These are phyloP conservation scores for Cyanoliseus patagonus DNA, from an alignment of 2,113 vertebrate genomes.

Conservation along the genomic window DNA sequence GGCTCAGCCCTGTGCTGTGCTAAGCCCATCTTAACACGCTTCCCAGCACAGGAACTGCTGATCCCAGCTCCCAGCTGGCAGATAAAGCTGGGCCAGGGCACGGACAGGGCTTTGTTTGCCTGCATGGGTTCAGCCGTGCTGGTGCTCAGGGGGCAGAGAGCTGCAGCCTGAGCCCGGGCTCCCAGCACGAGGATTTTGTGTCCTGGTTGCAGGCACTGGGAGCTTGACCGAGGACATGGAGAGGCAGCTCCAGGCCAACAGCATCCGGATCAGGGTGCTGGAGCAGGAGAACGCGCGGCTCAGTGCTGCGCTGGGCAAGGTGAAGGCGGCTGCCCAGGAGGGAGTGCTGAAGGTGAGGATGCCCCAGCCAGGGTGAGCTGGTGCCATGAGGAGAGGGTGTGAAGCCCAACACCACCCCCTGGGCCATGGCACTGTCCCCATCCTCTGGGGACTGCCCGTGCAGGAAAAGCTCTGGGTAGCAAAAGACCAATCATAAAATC, in stretches of 20 bases:
- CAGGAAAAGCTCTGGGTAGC: not conserved
- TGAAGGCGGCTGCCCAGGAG: slow-evolving; percentile 71
- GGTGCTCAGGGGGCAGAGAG: not conserved
- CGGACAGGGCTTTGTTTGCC: not conserved
- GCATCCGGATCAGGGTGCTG: slow-evolving; percentile 82
- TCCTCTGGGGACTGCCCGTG: too few relatives aligned
- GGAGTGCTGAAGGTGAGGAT: slow-evolving; percentile 69
- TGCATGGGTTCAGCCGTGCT: not conserved
- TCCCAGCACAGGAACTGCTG: fast-evolving
- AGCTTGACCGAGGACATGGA: slow-evolving; percentile 86
- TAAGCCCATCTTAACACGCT: fast-evolving
- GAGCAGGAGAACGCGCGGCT: slow-evolving; percentile 84
- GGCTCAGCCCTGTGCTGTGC: not conserved
- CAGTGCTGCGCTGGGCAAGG: slow-evolving; percentile 73
- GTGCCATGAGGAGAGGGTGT: fast-evolving
- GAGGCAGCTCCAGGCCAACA: slow-evolving; percentile 86
- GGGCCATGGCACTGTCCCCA: too few relatives aligned
- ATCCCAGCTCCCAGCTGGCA: not conserved
- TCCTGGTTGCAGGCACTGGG: slow-evolving; percentile 78
- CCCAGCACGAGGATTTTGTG: fast-evolving
- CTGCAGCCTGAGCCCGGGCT: not conserved
- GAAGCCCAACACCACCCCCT: not conserved
- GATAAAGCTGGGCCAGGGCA: not conserved
- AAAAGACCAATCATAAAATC: not conserved
- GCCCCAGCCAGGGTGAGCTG: not conserved